Evolutionary conservation across 2,888 invertebrate genomes (phyloP).

Genomic region (Sipunculus nudus): DNA sequence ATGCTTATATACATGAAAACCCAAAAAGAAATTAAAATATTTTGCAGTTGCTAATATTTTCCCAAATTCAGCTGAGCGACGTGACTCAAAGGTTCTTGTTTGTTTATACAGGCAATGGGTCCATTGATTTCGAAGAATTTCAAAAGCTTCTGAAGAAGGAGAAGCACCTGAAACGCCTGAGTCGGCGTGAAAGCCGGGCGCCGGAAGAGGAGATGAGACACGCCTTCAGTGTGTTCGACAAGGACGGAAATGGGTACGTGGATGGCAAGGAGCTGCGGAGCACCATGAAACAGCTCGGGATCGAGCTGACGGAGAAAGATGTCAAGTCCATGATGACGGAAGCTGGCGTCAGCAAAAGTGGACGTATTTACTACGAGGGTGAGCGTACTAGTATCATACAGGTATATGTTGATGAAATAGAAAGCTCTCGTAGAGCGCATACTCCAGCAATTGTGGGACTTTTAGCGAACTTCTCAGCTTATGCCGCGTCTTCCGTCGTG

Average conservation of each 20-base stretch:
- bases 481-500: no score
- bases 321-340: slow-evolving; percentile 30
- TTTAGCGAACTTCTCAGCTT: no score
- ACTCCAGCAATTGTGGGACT: no score
- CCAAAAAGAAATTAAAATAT: no score
- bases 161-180: slow-evolving; percentile 8
- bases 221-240: slow-evolving; percentile 26
- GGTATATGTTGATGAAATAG: no score
- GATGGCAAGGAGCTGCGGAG: slow-evolving; percentile 28
- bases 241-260: slow-evolving; percentile 32
- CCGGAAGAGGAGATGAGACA: slow-evolving; percentile 30
- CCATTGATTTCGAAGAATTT: slow-evolving; percentile 32
- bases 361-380: slow-evolving; percentile 35
- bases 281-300: slow-evolving; percentile 34
- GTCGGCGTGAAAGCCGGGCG: slow-evolving; percentile 9
- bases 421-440: no score
- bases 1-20: no score
- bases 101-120: slow-evolving; percentile 30
- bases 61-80: no score
- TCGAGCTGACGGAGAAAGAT: slow-evolving; percentile 24
- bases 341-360: slow-evolving; percentile 28
- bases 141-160: slow-evolving; percentile 25
- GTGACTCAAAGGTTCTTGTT: no score
- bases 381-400: background rate
- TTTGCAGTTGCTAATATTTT: no score